Percentiles rank a stretch among this genome's conserved stretches.
Conservation (phyloP, 23 tunicate species). For the Diplosoma virens region DNA sequence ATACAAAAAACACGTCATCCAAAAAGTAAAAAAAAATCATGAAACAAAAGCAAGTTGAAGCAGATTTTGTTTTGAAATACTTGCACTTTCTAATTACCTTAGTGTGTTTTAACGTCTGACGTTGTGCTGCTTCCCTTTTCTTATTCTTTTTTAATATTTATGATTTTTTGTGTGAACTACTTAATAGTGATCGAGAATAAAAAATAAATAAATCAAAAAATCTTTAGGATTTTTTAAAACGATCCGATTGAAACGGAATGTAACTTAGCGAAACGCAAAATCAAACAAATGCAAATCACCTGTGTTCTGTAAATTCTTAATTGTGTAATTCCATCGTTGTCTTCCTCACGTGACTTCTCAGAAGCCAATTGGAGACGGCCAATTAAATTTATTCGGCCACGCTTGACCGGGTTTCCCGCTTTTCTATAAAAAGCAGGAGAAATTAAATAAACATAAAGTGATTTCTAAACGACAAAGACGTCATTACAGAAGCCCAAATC, state of each 20-base stretch:
- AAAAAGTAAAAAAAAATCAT: too few species aligned
- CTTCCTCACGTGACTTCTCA: conserved; percentile 75
- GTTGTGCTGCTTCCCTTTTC: too few species aligned
- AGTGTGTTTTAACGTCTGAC: too few species aligned
- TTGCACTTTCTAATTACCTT: too few species aligned
- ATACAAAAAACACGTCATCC: too few species aligned
- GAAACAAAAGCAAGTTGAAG: too few species aligned
- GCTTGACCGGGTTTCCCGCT: conserved; percentile 73
- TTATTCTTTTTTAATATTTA: too few species aligned
- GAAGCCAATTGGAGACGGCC: conserved; percentile 78
- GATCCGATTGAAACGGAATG: too few species aligned
- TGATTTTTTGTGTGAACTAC: too few species aligned
- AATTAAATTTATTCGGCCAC: conserved; percentile 76
- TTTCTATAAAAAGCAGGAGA: conserved; percentile 34
- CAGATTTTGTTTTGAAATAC: too few species aligned
- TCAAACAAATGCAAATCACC: too few species aligned
- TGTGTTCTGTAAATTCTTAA: conserved; percentile 74
- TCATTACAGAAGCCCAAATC: conserved; percentile 62
- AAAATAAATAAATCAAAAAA: not conserved
- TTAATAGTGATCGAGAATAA: not conserved
- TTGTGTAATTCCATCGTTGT: conserved; percentile 88
- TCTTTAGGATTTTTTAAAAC: not conserved
- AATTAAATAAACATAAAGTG: not conserved
- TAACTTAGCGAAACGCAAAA: too few species aligned
- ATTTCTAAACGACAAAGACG: not conserved